Percentiles rank a stretch among this genome's conserved stretches.
phyloP scores from a whole-genome alignment of 2,113 vertebrate species.

The Polypterus senegalus region DNA sequence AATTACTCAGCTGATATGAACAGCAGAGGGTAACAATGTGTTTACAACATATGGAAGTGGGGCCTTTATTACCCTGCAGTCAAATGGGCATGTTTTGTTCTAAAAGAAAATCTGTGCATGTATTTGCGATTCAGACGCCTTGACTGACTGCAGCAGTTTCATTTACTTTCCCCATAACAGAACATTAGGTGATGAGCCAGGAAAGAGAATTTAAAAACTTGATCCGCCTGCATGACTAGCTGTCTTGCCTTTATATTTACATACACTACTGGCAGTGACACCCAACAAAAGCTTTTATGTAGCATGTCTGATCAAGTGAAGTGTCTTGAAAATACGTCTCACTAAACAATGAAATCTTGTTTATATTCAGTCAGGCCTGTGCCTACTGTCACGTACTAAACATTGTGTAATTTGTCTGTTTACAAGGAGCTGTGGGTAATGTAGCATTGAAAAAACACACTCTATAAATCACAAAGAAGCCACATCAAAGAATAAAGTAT shows the following conservation, averaged over 20 bases:
- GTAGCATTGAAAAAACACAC: background rate
- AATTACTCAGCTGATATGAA: no score
- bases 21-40: no score
- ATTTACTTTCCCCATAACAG: background rate
- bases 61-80: no score
- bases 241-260: slow-evolving; percentile 1
- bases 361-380: background rate
- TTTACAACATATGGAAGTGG: no score
- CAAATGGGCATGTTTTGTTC: no score
- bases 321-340: background rate
- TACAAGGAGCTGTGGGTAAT: slow-evolving; percentile 4
- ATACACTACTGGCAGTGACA: background rate
- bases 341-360: slow-evolving; percentile 6
- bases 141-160: background rate
- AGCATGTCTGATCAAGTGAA: slow-evolving; percentile 1
- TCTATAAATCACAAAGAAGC: slow-evolving; percentile 3
- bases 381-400: slow-evolving; percentile 6
- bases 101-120: no score
- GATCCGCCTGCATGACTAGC: slow-evolving; percentile 1
- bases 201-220: slow-evolving; percentile 1
- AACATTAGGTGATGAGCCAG: background rate
- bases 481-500: background rate
- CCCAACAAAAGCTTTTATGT: slow-evolving; percentile 4
- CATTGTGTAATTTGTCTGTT: slow-evolving; percentile 1
- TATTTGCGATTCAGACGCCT: no score